Conservation (phyloP, 2,797 vertebrate species). For the Phataginus tetradactyla region DNA sequence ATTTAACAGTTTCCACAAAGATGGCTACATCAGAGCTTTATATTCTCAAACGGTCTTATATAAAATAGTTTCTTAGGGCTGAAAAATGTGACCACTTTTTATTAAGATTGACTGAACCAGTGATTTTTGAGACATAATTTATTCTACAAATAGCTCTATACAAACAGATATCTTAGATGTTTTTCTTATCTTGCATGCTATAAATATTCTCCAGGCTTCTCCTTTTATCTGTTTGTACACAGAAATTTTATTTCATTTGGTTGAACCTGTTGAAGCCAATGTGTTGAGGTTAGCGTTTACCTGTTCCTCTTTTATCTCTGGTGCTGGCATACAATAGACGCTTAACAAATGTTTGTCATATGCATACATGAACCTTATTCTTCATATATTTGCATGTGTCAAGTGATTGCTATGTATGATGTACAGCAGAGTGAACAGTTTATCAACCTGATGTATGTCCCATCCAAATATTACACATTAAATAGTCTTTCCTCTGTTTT, state of each 20-base stretch:
- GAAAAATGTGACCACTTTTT: neutral
- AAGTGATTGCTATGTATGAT: neutral
- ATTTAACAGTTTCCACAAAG: neutral
- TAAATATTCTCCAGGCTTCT: neutral
- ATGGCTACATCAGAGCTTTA: neutral
- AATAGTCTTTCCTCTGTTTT: neutral
- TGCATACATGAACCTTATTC: neutral
- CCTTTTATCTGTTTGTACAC: neutral
- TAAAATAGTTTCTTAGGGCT: neutral
- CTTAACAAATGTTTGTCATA: neutral
- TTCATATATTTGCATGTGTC: neutral
- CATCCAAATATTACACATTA: neutral
- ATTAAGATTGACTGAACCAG: neutral
- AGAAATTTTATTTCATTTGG: neutral
- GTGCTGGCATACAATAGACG: neutral
- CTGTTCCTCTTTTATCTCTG: neutral
- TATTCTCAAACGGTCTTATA: neutral
- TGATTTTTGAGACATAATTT: neutral
- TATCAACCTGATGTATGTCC: neutral
- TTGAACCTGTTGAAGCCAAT: neutral
- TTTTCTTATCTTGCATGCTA: neutral
- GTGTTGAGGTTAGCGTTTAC: neutral
- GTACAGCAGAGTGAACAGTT: neutral
- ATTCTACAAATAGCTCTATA: neutral
- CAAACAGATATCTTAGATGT: neutral